Evolutionary conservation across 37 sponge, comb jelly and placozoan genomes (phyloP), one percentile per base, ranked within the genome.

Genomic region (Petrosia ficiformis): DNA sequence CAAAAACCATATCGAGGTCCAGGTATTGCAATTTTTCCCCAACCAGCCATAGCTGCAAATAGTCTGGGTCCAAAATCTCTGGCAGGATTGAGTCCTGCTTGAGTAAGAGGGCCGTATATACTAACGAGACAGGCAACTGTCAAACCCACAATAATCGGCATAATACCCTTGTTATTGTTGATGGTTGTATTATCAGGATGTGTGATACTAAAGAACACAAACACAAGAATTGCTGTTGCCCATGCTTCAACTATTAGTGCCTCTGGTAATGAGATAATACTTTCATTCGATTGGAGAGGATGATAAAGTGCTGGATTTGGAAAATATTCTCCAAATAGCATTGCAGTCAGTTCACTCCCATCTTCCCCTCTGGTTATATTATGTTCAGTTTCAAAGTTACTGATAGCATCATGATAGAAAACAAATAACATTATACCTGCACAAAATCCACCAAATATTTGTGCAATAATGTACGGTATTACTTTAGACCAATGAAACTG

Each of bases 41-140:
- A 74, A 24, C 75, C 75, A 19, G 75, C 75, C 14, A 58, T 4
- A 38, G 59, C 59, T 24, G 75, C 75, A 35, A 74, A 24, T 8
- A 74, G 34, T 4, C 75, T 31, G 11, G 75, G 75, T 21, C 75
- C 75, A 57, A 74, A 74, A 37, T 74, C 75, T 6, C 75, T 28
- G 8, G 75, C 75, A 3, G 75, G 75, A 25, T 74, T 74, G 57
- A 57, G 14, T 26, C 75, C 75, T n/a, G 75, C 75, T 35, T 74
- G 75, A 37, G 75, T 74, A 30, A 74, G 32, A 21, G 75, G 75
- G 19, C 54, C 75, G 38, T 59, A 74, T 22, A 74, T 26, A 22
- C 75, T 74, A 39, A 74, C 59, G 28, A 74, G 59, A 39, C 32
- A 34, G 4, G 75, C 75, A 25, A 74, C 59, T 8, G 75, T 74